Evolutionary conservation across 2,888 invertebrate genomes (phyloP).

Genomic region (Cybosia mesomella): DNA sequence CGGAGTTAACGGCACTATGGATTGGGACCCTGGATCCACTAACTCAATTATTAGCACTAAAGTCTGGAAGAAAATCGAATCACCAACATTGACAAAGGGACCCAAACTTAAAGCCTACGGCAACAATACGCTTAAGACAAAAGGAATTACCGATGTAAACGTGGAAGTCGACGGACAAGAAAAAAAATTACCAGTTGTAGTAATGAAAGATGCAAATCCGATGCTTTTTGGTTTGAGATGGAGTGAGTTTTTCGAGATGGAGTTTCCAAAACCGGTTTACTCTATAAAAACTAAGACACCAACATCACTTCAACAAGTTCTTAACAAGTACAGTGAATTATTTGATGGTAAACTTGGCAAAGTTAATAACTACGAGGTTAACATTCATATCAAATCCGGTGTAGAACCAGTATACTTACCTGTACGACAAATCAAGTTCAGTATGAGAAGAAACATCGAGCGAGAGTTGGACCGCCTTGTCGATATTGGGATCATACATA

Average conservation of each 20-base stretch:
- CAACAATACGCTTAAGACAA: too few relatives aligned
- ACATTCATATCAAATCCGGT: too few relatives aligned
- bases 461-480: too few relatives aligned
- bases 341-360: too few relatives aligned
- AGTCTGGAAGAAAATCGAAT: not conserved
- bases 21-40: not conserved
- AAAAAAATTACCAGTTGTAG: not conserved
- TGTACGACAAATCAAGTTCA: too few relatives aligned
- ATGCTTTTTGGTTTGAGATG: conserved; percentile 1
- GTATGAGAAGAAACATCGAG: too few relatives aligned
- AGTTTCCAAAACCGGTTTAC: not conserved
- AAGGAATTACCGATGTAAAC: not conserved
- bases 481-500: too few relatives aligned
- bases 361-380: too few relatives aligned
- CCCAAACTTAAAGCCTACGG: too few relatives aligned
- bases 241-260: conserved; percentile 4
- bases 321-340: too few relatives aligned
- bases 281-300: not conserved
- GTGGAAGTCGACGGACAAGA: not conserved
- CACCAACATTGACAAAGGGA: too few relatives aligned
- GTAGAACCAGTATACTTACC: too few relatives aligned
- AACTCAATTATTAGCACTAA: not conserved
- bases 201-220: not conserved
- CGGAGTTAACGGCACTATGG: not conserved
- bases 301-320: not conserved